phyloP scores from a whole-genome alignment of 1,140 invertebrate species.

The Ganaspis sp. region DNA sequence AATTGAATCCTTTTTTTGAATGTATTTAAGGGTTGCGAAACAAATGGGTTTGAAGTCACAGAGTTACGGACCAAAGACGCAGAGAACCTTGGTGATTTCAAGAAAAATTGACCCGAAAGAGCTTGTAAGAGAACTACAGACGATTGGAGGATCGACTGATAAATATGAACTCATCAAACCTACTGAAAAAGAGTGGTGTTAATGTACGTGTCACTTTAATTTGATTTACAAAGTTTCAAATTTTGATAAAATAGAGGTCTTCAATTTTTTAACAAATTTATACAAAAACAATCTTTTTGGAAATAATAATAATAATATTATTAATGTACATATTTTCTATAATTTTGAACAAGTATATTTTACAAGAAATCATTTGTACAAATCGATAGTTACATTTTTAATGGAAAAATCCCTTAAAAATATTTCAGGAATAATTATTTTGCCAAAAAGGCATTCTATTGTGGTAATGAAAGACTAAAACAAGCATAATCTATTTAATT shows the following conservation, averaged over 20 bases:
- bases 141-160: conserved; percentile 61
- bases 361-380: neutral
- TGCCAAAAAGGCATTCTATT: neutral
- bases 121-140: conserved; percentile 62
- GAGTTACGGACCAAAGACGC: conserved; percentile 63
- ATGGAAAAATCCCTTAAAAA: too few relatives aligned
- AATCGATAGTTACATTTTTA: neutral
- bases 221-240: conserved; percentile 1
- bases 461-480: neutral
- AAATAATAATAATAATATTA: too few relatives aligned
- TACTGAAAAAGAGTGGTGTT: conserved; percentile 33
- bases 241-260: neutral
- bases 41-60: conserved; percentile 68
- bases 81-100: conserved; percentile 65
- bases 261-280: too few relatives aligned
- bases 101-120: conserved; percentile 62
- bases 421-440: neutral
- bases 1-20: conserved; percentile 32
- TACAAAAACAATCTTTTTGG: too few relatives aligned
- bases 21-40: conserved; percentile 62
- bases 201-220: conserved; percentile 22
- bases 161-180: conserved; percentile 69
- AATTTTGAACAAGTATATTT: too few relatives aligned
- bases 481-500: neutral
- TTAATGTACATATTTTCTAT: too few relatives aligned